Evolutionary conservation across 2,113 vertebrate genomes (phyloP).

Genomic region (Mirza zaza): DNA sequence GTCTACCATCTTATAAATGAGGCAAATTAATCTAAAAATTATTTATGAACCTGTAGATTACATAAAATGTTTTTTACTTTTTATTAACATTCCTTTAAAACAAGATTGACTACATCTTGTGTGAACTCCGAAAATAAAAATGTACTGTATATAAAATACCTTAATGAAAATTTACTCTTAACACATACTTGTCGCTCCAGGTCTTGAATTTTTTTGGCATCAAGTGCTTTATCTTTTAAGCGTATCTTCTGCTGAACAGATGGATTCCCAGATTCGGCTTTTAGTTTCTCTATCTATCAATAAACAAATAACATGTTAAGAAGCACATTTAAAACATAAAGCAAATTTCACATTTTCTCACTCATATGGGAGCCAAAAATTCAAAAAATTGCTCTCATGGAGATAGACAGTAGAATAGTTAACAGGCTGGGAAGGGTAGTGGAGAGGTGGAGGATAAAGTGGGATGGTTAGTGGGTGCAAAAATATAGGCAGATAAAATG

Average conservation of each 20-base stretch:
- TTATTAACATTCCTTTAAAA: slow-evolving; percentile 37
- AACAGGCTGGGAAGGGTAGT: too few relatives aligned
- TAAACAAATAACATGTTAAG: neutral
- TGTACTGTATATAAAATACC: neutral
- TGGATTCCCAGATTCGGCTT: slow-evolving; percentile 85
- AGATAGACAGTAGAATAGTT: too few relatives aligned
- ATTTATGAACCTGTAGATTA: neutral
- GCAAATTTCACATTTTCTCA: too few relatives aligned
- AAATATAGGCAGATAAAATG: too few relatives aligned
- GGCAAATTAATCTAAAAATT: neutral
- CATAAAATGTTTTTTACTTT: neutral
- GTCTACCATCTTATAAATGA: neutral
- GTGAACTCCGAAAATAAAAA: neutral
- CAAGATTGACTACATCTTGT: neutral
- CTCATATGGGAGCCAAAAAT: too few relatives aligned
- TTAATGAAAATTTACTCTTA: neutral
- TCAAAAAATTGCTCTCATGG: too few relatives aligned
- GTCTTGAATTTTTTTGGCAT: slow-evolving; percentile 92
- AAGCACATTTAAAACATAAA: neutral
- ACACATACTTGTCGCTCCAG: slow-evolving; percentile 91
- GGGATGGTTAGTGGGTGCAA: too few relatives aligned
- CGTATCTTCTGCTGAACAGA: slow-evolving; percentile 86
- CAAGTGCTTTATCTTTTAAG: slow-evolving; percentile 85
- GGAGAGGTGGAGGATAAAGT: too few relatives aligned
- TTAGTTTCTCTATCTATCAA: slow-evolving; percentile 90